Percentiles rank a stretch among this genome's conserved stretches.
phyloP scores from a whole-genome alignment of 2,888 invertebrate species.

The Idaea straminata region DNA sequence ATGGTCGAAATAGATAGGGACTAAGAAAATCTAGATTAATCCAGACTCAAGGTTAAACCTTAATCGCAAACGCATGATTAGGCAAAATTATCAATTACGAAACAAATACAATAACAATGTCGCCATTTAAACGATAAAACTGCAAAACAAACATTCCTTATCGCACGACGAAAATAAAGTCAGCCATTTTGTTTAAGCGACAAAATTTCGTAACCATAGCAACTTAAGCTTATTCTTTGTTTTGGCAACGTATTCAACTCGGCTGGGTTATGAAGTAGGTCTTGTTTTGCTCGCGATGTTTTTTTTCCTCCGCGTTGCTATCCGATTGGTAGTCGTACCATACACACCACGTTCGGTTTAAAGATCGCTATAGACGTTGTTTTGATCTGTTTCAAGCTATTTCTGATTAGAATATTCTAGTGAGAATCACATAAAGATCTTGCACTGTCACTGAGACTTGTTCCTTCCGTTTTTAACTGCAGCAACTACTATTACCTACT shows the following conservation, averaged over 20 bases:
- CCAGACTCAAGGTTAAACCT: not conserved
- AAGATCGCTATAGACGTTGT: slow-evolving; percentile 41
- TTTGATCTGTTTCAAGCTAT: slow-evolving; percentile 7
- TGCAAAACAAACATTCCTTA: slow-evolving; percentile 44
- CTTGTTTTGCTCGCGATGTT: slow-evolving; percentile 66
- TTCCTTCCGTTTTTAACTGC: too few species aligned
- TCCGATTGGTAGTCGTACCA: slow-evolving; percentile 52
- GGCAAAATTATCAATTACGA: slow-evolving; percentile 7
- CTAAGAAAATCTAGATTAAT: not conserved
- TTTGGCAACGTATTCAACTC: slow-evolving; percentile 38
- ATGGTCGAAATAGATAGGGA: not conserved
- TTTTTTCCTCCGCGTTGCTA: slow-evolving; percentile 58
- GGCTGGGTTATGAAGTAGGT: slow-evolving; percentile 52
- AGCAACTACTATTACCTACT: not conserved
- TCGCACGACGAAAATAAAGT: slow-evolving; percentile 40
- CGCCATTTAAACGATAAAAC: slow-evolving; percentile 23
- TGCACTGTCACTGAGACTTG: not conserved
- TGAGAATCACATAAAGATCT: not conserved
- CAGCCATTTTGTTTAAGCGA: slow-evolving; percentile 26
- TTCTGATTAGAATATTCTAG: not conserved
- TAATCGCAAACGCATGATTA: not conserved
- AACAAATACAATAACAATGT: slow-evolving; percentile 4
- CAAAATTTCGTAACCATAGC: slow-evolving; percentile 29
- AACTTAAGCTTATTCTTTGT: slow-evolving; percentile 51
- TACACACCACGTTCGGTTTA: slow-evolving; percentile 33